phyloP scores from a whole-genome alignment of 2,797 vertebrate genomes.

The Nyctibius grandis region DNA sequence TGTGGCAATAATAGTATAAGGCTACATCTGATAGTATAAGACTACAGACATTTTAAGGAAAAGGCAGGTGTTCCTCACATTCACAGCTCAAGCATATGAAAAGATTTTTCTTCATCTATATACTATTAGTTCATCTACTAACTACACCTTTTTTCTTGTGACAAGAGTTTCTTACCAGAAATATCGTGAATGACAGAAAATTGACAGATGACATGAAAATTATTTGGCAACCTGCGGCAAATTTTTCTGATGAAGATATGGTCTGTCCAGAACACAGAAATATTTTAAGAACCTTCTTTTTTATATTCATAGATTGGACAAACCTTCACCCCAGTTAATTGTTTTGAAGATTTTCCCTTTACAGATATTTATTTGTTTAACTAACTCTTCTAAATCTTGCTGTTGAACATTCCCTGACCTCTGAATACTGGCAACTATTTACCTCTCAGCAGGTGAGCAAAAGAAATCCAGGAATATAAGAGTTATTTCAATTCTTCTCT shows the following conservation, averaged over 20 bases:
- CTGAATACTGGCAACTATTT: not conserved
- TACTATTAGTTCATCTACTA: not conserved
- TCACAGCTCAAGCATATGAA: not conserved
- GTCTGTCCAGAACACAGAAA: not conserved
- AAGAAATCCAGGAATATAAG: not conserved
- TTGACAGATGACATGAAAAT: not conserved
- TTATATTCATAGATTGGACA: not conserved
- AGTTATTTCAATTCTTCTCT: not conserved
- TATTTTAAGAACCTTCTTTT: not conserved
- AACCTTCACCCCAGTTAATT: rapidly evolving
- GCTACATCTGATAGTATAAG: not conserved
- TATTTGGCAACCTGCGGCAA: not conserved
- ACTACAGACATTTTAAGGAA: not conserved
- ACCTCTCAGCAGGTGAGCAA: not conserved
- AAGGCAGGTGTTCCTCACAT: not conserved
- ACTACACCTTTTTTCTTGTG: not conserved
- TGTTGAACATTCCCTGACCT: not conserved
- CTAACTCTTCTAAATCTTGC: not conserved
- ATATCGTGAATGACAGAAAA: not conserved
- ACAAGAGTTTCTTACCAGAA: not conserved
- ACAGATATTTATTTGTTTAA: not conserved
- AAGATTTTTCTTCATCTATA: not conserved
- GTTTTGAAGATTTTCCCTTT: not conserved
- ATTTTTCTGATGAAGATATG: not conserved
- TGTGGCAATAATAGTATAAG: not conserved